Percentiles rank a stretch among this genome's conserved stretches.
Conservation (phyloP, 2,797 vertebrate species). For the Vespertilio murinus region DNA sequence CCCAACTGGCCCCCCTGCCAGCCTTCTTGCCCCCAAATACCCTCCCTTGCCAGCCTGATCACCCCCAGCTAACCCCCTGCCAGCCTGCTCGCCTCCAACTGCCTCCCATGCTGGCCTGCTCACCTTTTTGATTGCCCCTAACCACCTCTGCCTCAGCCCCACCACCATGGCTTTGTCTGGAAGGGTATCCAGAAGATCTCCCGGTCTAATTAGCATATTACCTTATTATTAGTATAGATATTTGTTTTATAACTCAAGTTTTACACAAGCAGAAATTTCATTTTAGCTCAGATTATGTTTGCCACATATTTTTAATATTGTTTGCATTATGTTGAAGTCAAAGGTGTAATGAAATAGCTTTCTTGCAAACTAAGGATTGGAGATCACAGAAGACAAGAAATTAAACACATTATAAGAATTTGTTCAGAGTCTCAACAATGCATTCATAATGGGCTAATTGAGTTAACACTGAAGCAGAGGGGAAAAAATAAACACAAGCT, state of each 20-base stretch:
- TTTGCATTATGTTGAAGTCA: conserved; percentile 14
- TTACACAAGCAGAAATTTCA: neutral
- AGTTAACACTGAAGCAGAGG: neutral
- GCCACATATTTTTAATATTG: neutral
- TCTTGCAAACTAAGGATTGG: neutral
- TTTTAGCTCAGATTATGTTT: conserved; percentile 41
- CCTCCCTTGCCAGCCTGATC: no score
- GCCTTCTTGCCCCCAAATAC: no score
- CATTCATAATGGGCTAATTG: neutral
- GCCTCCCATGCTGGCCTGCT: no score
- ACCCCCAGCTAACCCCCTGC: no score
- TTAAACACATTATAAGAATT: neutral
- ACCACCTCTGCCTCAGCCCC: no score
- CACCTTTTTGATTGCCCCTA: no score
- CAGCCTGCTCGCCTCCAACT: no score
- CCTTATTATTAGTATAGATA: neutral
- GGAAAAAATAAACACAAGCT: neutral
- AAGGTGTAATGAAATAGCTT: conserved; percentile 10
- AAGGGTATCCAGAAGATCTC: no score
- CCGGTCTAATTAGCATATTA: no score
- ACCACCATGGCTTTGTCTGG: no score
- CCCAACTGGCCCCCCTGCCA: no score
- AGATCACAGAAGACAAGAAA: neutral
- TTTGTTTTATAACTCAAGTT: conserved; percentile 46
- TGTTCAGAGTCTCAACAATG: neutral